Base-by-base conservation (phyloP, 2,113 vertebrate species). In the Seriola dumerili region DNA sequence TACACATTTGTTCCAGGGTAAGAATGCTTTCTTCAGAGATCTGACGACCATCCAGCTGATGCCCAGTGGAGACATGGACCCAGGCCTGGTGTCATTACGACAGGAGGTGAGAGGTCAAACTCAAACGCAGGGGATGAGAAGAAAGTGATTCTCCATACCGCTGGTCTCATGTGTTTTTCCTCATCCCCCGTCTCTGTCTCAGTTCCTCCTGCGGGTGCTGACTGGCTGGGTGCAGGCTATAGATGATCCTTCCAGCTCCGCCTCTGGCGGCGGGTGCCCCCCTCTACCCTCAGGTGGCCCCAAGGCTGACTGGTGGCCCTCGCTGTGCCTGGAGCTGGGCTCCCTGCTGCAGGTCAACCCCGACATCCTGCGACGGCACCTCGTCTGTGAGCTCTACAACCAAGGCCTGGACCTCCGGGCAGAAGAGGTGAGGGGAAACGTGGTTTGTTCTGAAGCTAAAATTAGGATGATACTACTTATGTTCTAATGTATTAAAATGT, bases 11-110 rank as follows among this genome's bases (percentile, higher is more conserved):
- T 42, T 76, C 61, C 80, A 99, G 98, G 98, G 98, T 23, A 99
- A 98, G 93, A 99, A 98, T 58, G 97, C 98, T 5, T 99, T 99
- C 95, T 99, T 99, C 92, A 97, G 97, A 92, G 98, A 99, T 62
- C 94, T 99, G 64, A 97, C 96, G 4, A 97, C 96, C 78, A 97
- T 99, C 93, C 98, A 99, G 94, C 94, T 99, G 90, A 93, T 99
- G 58, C 98, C 98, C 67, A 98, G 96, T 32, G 98, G 97, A 46
- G 98, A 97, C 87, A 95, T 97, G 94, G 98, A 99, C 89, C 96
- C 97, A 44, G 91, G 90, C 0, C 86, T 98, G 72, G 90, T 99
- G 52, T 96, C 96, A 4, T 0, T 95, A 29, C 94, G 98, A 76
- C 97, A 99, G 69, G 97, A 99, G 95, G 98, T 99, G 85, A 92